Percentiles rank a stretch among this genome's conserved stretches.
Evolutionary conservation across 92 coral and sea anemone genomes (phyloP).

Genomic region (Epizoanthus illoricatus): DNA sequence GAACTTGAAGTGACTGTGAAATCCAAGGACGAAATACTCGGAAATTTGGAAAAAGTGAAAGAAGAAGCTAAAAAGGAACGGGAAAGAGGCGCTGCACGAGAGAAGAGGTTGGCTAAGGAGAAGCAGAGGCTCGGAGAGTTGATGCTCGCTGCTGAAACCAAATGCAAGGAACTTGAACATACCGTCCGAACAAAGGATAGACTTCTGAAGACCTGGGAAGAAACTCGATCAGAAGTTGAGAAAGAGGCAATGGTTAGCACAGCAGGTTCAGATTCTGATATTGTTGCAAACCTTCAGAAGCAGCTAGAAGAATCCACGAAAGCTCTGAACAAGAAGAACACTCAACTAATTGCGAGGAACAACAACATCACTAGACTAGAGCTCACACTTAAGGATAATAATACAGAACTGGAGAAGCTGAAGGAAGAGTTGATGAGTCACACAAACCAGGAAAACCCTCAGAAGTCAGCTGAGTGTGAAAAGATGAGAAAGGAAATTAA

Average conservation of each 20-base stretch:
- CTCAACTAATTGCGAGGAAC: slow-evolving; percentile 85
- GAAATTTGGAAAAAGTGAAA: slow-evolving; percentile 4
- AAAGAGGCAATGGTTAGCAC: neutral
- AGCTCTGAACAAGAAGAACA: slow-evolving; percentile 91
- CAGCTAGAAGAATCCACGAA: slow-evolving; percentile 84
- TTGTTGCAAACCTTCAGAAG: slow-evolving; percentile 50
- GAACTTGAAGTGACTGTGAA: slow-evolving; percentile 18
- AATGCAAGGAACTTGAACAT: slow-evolving; percentile 20
- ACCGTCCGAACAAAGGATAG: slow-evolving; percentile 23
- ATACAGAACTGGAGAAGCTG: slow-evolving; percentile 48
- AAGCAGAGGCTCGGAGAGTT: slow-evolving; percentile 21
- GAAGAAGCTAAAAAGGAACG: slow-evolving; percentile 15
- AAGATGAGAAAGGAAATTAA: slow-evolving; percentile 59
- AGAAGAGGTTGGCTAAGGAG: slow-evolving; percentile 1
- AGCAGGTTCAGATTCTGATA: neutral
- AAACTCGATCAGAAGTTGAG: slow-evolving; percentile 5
- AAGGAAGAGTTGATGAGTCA: slow-evolving; percentile 48
- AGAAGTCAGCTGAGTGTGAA: slow-evolving; percentile 54
- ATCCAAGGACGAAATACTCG: slow-evolving; percentile 17
- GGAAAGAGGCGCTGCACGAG: slow-evolving; percentile 14
- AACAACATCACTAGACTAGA: slow-evolving; percentile 80
- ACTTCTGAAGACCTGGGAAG: slow-evolving; percentile 21
- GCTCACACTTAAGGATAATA: slow-evolving; percentile 56
- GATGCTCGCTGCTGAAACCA: slow-evolving; percentile 25
- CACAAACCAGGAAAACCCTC: slow-evolving; percentile 23